Percentiles rank a stretch among this genome's conserved stretches.
phyloP scores from a whole-genome alignment of 2,113 vertebrate species.

The Anas platyrhynchos region DNA sequence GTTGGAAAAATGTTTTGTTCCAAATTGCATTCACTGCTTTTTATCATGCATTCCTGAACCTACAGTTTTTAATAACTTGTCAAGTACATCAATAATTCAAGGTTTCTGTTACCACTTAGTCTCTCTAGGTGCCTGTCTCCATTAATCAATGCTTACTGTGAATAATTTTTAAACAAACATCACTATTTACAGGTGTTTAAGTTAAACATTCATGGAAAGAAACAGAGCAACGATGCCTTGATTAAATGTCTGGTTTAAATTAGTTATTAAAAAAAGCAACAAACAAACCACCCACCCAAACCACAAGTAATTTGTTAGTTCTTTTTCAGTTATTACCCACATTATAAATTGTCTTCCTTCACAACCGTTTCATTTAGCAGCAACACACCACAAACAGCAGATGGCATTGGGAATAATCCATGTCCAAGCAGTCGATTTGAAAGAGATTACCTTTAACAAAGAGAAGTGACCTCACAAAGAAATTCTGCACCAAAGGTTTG shows the following conservation, averaged over 20 bases:
- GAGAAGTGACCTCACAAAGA: neutral
- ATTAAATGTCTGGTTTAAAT: neutral
- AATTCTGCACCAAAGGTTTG: neutral
- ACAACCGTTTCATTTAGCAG: neutral
- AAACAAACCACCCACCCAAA: neutral
- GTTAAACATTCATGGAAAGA: neutral
- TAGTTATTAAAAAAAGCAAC: neutral
- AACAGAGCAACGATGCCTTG: neutral
- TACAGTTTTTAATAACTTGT: neutral
- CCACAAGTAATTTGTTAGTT: neutral
- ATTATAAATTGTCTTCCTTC: neutral
- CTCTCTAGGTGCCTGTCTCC: neutral
- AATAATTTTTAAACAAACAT: neutral
- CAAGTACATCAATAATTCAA: neutral
- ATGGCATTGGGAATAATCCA: neutral
- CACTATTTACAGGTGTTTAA: constrained; percentile 1
- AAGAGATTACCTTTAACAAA: neutral
- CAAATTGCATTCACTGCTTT: neutral
- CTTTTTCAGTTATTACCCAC: neutral
- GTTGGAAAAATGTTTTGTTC: neutral
- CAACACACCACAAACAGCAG: neutral
- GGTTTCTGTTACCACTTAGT: neutral
- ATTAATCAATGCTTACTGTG: neutral
- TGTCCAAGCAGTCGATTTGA: neutral
- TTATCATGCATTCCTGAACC: neutral